Conservation (phyloP, 2,888 invertebrate genomes). For the Anthophora plumipes region DNA sequence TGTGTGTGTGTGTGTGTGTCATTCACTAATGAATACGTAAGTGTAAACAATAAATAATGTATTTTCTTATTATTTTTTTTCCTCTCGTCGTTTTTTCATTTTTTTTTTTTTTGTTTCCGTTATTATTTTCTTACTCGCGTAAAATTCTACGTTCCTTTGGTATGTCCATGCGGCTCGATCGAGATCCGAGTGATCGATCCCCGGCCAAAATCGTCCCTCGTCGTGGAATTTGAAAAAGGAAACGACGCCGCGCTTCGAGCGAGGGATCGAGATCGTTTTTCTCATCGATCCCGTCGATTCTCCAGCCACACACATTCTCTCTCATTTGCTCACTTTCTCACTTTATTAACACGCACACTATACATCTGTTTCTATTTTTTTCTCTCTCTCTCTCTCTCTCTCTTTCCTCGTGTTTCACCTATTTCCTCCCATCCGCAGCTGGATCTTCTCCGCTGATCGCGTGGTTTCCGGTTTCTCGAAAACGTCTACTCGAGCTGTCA, state of each 20-base stretch:
- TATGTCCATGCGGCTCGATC: slow-evolving; percentile 65
- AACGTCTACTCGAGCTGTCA: not conserved
- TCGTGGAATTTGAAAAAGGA: slow-evolving; percentile 24
- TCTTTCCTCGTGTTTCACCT: not conserved
- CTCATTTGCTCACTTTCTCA: no score
- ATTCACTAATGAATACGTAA: slow-evolving; percentile 72
- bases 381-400: not conserved
- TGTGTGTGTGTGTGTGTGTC: slow-evolving; percentile 30
- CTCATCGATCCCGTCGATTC: slow-evolving; percentile 8
- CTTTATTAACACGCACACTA: no score
- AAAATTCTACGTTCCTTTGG: slow-evolving; percentile 75
- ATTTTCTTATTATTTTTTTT: slow-evolving; percentile 34
- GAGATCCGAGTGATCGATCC: slow-evolving; percentile 46
- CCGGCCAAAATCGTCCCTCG: slow-evolving; percentile 21
- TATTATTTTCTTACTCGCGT: slow-evolving; percentile 66
- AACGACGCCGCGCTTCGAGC: slow-evolving; percentile 37
- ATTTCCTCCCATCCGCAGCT: no score
- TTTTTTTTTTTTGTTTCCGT: slow-evolving; percentile 41
- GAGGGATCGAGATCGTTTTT: slow-evolving; percentile 32
- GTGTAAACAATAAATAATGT: slow-evolving; percentile 79
- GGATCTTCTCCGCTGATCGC: not conserved
- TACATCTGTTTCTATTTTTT: not conserved
- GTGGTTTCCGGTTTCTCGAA: not conserved
- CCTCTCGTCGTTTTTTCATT: slow-evolving; percentile 41
- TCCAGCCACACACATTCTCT: slow-evolving; percentile 14